Evolutionary conservation across 2,113 vertebrate species (phyloP).

Genomic region (Takifugu bimaculatus): DNA sequence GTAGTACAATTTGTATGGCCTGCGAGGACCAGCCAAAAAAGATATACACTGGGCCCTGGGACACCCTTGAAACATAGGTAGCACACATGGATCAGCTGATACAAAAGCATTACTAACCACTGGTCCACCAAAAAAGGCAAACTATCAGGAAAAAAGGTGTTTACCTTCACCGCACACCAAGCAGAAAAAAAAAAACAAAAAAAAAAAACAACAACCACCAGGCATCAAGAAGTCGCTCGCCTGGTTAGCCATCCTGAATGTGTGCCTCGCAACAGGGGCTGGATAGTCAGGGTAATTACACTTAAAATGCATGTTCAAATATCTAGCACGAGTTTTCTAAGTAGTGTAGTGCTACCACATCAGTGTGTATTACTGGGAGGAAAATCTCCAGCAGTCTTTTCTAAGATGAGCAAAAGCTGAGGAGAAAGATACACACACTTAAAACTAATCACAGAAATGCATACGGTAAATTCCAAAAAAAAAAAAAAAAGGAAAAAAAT

Average conservation of each 20-base stretch:
- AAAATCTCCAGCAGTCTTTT: conserved; percentile 41
- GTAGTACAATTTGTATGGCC: conserved; percentile 58
- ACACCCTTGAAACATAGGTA: conserved; percentile 58
- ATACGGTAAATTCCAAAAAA: conserved; percentile 89
- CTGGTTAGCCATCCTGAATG: conserved; percentile 50
- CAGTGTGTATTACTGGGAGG: conserved; percentile 56
- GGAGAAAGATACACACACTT: conserved; percentile 82
- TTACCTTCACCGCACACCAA: conserved; percentile 69
- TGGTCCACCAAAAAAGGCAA: conserved; percentile 64
- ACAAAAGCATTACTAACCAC: conserved; percentile 63
- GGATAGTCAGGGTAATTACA: conserved; percentile 55
- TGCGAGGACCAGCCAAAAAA: conserved; percentile 70
- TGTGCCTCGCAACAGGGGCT: conserved; percentile 44
- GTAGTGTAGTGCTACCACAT: conserved; percentile 66
- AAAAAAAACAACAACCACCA: conserved; percentile 43
- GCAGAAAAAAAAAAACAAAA: conserved; percentile 68
- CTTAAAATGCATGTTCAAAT: conserved; percentile 56
- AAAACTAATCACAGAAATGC: conserved; percentile 85
- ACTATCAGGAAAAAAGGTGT: conserved; percentile 55
- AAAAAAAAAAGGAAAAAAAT: conserved; percentile 80
- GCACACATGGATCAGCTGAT: conserved; percentile 60
- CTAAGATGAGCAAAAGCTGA: conserved; percentile 50
- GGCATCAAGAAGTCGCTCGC: conserved; percentile 40
- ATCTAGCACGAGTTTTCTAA: conserved; percentile 52
- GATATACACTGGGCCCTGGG: conserved; percentile 58